phyloP scores from a whole-genome alignment of 2,113 vertebrate species.

The Phaethornis superciliosus region DNA sequence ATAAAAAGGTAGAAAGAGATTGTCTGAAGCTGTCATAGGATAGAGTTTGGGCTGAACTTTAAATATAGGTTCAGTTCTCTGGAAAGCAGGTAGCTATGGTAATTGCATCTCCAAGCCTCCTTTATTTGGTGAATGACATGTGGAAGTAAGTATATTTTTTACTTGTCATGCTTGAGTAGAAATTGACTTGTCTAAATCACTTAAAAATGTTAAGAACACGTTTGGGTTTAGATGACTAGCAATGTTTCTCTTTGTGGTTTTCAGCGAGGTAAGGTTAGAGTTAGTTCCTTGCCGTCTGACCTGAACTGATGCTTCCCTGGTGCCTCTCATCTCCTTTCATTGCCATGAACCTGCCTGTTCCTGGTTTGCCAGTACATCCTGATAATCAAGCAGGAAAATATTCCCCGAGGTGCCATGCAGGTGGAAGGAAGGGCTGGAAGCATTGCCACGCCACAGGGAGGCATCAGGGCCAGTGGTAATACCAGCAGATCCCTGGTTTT shows the following conservation, averaged over 20 bases:
- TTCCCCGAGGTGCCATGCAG: neutral
- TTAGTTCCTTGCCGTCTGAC: neutral
- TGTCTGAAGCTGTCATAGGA: slow-evolving; percentile 9
- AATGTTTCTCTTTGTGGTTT: neutral
- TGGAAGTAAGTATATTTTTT: neutral
- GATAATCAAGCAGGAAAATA: slow-evolving; percentile 43
- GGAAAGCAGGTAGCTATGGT: neutral
- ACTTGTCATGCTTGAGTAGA: neutral
- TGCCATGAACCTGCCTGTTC: neutral
- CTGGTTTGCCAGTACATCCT: slow-evolving; percentile 48
- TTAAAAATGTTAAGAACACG: neutral
- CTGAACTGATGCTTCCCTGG: neutral
- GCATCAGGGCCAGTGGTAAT: accelerated
- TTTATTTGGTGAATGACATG: neutral
- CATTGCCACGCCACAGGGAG: accelerated
- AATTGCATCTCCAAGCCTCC: neutral
- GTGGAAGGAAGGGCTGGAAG: neutral
- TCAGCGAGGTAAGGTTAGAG: neutral
- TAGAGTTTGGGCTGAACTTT: neutral
- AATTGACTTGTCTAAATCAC: neutral
- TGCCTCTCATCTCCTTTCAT: neutral
- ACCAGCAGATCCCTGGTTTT: neutral
- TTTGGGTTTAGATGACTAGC: neutral
- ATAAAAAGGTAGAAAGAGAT: neutral
- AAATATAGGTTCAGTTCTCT: slow-evolving; percentile 8